Conservation (phyloP, 1,140 invertebrate genomes). For the Zaprionus inermis region DNA sequence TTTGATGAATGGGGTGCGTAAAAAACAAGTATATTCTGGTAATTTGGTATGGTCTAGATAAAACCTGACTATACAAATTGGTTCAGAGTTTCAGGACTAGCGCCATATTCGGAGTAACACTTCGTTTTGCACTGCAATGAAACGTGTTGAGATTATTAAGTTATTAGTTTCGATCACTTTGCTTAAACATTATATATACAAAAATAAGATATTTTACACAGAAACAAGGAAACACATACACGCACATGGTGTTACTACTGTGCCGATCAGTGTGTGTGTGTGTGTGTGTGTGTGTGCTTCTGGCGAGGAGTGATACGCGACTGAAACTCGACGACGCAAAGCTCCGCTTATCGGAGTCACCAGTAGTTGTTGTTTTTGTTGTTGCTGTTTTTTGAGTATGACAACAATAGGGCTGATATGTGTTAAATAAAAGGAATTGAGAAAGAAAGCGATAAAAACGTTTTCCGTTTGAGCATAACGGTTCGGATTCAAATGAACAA, state of each 20-base stretch:
- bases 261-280: background rate
- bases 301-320: background rate
- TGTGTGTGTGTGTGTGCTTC: background rate
- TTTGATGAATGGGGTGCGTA: slow-evolving; percentile 19
- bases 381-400: background rate
- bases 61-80: background rate
- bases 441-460: background rate
- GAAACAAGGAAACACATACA: background rate
- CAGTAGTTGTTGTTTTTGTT: background rate
- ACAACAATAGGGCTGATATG: background rate
- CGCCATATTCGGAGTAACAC: background rate
- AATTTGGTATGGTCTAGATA: slow-evolving; percentile 12
- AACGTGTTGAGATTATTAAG: background rate
- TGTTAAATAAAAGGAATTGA: background rate
- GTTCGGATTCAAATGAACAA: background rate
- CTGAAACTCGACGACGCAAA: background rate
- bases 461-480: background rate
- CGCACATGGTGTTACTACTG: background rate
- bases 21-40: background rate
- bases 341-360: background rate
- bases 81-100: background rate
- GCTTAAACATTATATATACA: background rate
- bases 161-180: background rate
- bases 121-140: background rate
- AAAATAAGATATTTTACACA: background rate